Base-by-base conservation (phyloP, 1,140 invertebrate species). In the Chionoecetes opilio region DNA sequence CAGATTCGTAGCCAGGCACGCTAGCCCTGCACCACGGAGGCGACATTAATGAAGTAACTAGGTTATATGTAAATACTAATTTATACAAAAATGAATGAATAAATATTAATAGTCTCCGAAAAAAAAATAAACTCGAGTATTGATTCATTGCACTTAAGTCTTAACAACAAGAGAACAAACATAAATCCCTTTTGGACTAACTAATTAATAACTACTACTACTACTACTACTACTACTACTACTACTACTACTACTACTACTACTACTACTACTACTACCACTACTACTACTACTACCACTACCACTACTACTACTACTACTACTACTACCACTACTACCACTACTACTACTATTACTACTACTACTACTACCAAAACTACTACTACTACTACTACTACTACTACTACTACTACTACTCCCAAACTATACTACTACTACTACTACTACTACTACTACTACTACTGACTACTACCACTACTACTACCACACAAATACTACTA, bases 201-300 rank as follows among this genome's bases (percentile, higher is more conserved):
- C n/a, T n/a, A n/a, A n/a, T n/a, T n/a, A n/a, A n/a, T n/a, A n/a
- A 53, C 46, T 53, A 53, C 46, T 53, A 53, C 63, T 75, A 75
- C 63, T 75, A 75, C 21, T 75, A 75, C 63, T 75, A 75, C 21
- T 75, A 75, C 63, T 75, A 75, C 63, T 75, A 75, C 63, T 75
- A 75, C 63, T 75, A 75, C 63, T 75, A 75, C 63, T 75, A 75
- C 63, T 75, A 21, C 9, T n/a, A 75, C 63, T 75, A n/a, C 21
- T 75, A n/a, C n/a, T 75, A 1, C 21, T 75, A 75, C 63, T 75
- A 75, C 21, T 75, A 75, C 63, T 75, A 75, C 5, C 8, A 75
- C 63, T 17, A 8, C n/a, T 75, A 75, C 63, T n/a, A 75, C 21
- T 75, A 75, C 63, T 75, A 75, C 53, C 26, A 75, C 53, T 75